Conservation (phyloP, 2,113 vertebrate genomes). For the Felis chaus region DNA sequence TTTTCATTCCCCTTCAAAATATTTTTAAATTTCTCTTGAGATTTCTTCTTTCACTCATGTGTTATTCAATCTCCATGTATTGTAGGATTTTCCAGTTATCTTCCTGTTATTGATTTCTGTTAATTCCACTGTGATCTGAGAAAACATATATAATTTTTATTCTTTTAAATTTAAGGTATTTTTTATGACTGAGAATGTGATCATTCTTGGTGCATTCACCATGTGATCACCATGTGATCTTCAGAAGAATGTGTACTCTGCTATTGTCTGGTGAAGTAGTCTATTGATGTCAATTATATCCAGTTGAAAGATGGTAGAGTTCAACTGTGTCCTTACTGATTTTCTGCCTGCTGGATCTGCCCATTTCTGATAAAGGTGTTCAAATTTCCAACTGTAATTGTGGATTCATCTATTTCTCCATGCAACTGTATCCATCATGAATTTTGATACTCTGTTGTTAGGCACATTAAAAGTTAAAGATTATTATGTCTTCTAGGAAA, state of each 20-base stretch:
- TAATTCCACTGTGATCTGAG: neutral
- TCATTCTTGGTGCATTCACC: neutral
- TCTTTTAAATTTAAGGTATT: neutral
- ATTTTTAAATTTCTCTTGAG: neutral
- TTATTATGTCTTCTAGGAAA: neutral
- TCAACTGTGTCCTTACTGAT: neutral
- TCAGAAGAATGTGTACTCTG: neutral
- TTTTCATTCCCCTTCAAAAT: neutral
- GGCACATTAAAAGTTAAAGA: neutral
- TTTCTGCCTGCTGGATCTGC: neutral
- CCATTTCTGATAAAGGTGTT: neutral
- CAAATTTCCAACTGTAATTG: neutral
- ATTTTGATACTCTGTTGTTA: neutral
- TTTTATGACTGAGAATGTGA: neutral
- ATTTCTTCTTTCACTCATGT: neutral
- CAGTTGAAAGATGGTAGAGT: neutral
- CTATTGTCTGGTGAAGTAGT: neutral
- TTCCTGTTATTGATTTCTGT: neutral
- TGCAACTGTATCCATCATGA: neutral
- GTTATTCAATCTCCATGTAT: neutral
- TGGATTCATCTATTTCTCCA: neutral
- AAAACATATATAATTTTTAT: neutral
- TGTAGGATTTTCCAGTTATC: neutral
- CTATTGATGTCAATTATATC: neutral
- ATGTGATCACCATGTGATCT: neutral